Evolutionary conservation across 2,888 invertebrate genomes (phyloP).

Genomic region (Ophonus ardosiacus): DNA sequence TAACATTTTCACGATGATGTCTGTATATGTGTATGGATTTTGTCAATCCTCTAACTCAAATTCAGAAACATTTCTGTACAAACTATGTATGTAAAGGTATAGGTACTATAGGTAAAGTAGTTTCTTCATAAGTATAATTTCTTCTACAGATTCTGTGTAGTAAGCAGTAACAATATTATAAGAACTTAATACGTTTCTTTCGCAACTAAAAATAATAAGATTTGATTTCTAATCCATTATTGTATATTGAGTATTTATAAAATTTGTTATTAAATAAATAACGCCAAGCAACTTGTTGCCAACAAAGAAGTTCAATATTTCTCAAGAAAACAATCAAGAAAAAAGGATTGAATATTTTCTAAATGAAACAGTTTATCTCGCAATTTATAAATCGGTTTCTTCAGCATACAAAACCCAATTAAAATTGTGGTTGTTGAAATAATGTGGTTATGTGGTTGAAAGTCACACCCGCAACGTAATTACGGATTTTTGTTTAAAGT

Average conservation of each 20-base stretch:
- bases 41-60: too few species aligned
- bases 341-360: slow-evolving; percentile 3
- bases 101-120: too few species aligned
- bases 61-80: too few species aligned
- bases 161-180: neutral
- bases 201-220: neutral
- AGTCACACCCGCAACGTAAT: slow-evolving; percentile 46
- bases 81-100: too few species aligned
- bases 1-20: too few species aligned
- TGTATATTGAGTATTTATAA: neutral
- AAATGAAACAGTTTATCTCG: slow-evolving; percentile 5
- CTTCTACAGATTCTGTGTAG: neutral
- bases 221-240: neutral
- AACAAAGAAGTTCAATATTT: neutral
- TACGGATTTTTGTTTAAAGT: slow-evolving; percentile 39
- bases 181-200: neutral
- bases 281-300: neutral
- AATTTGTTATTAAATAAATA: neutral
- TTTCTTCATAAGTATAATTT: too few species aligned
- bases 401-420: slow-evolving; percentile 32
- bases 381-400: slow-evolving; percentile 38
- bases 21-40: too few species aligned
- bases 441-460: slow-evolving; percentile 44
- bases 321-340: neutral
- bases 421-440: slow-evolving; percentile 34